Conservation (phyloP, 2,113 vertebrate genomes). For the Lophochroa leadbeateri region DNA sequence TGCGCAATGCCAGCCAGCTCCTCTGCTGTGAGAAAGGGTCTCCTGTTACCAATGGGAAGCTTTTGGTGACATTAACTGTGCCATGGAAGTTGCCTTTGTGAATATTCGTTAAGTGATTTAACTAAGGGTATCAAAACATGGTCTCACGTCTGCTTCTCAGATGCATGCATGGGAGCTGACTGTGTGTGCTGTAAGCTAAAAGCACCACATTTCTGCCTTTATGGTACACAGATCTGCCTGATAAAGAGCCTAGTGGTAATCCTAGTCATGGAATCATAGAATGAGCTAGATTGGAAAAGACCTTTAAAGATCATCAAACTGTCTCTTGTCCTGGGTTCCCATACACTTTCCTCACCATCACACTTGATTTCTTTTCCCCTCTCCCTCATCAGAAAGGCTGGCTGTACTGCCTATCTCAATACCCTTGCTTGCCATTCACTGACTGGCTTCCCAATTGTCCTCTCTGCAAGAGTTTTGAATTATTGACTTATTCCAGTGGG, state of each 20-base stretch:
- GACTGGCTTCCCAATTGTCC: background rate
- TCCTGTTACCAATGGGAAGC: background rate
- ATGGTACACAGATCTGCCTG: accelerated
- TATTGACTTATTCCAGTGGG: background rate
- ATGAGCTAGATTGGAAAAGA: background rate
- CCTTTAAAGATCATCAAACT: background rate
- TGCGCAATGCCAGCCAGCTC: background rate
- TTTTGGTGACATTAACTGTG: background rate
- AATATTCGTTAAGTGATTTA: background rate
- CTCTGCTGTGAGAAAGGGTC: background rate
- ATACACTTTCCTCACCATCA: background rate
- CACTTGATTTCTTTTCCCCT: background rate
- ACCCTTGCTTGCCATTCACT: background rate
- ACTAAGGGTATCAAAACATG: background rate
- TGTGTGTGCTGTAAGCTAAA: background rate
- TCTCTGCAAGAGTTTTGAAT: background rate
- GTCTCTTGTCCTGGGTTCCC: background rate
- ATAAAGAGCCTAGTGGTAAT: background rate
- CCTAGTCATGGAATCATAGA: background rate
- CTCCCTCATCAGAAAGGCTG: background rate
- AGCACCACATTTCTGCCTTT: background rate
- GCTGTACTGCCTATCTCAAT: background rate
- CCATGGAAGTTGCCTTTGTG: background rate
- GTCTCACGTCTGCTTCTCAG: background rate
- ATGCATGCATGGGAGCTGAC: background rate